Percentiles rank a stretch among this genome's conserved stretches.
Conservation (phyloP, 92 coral and sea anemone species). For the Epizoanthus fatuus region DNA sequence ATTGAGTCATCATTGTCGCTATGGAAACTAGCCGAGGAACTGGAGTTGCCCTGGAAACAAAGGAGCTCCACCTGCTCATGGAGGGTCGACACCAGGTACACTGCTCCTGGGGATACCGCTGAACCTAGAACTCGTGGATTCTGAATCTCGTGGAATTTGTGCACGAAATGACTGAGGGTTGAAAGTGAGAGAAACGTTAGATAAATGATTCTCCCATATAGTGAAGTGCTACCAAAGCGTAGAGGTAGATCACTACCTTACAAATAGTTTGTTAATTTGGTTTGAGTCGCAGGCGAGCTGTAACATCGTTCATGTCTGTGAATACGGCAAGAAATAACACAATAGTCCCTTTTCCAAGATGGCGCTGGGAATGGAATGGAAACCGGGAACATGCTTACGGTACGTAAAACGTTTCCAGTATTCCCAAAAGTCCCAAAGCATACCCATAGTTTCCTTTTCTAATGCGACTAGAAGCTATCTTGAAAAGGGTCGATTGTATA, state of each 20-base stretch:
- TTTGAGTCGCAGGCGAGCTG: background rate
- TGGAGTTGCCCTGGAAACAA: constrained; percentile 95
- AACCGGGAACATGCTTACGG: no score
- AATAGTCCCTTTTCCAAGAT: no score
- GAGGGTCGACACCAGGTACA: constrained; percentile 91
- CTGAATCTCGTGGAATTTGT: constrained; percentile 93
- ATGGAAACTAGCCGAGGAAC: constrained; percentile 72
- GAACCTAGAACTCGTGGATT: constrained; percentile 96
- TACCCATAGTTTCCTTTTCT: no score
- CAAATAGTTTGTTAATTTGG: background rate
- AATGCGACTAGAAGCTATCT: no score
- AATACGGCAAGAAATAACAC: no score
- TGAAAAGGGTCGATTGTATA: no score
- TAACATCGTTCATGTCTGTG: no score
- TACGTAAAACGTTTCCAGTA: no score
- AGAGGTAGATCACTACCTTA: background rate
- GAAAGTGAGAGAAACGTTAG: constrained; percentile 31
- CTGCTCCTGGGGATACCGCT: constrained; percentile 95
- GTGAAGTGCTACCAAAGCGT: background rate
- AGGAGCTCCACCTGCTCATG: constrained; percentile 93
- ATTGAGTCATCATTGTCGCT: constrained; percentile 82
- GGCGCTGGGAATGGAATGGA: no score
- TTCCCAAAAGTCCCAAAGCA: no score
- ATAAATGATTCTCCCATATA: background rate
- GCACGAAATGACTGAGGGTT: constrained; percentile 82